Base-by-base conservation (phyloP, 2,888 invertebrate species). In the Drosophila ochracea region DNA sequence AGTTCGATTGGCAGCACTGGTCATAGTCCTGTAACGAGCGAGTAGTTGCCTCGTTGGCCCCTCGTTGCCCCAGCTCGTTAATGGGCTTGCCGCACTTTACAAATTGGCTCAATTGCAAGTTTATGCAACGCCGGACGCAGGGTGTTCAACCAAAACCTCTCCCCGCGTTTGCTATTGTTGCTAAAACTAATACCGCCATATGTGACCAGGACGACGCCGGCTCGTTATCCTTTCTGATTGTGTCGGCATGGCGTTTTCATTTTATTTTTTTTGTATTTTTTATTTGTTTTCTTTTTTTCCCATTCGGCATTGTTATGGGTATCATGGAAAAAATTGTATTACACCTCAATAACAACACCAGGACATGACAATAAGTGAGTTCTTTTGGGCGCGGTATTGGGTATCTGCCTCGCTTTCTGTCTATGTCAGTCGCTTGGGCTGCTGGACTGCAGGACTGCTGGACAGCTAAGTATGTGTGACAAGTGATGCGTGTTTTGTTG, bases 101-200 rank as follows among this genome's bases (percentile, higher is more conserved):
- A 93, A 93, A 93, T 93, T 93, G 93, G 92, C 92, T 93, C 93
- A 93, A 93, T 93, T 93, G 92, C 92, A 92, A 91, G 91, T 92
- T 93, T 92, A 92, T 92, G 91, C 89, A 90, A 89, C 84, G 90
- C 84, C 84, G 64, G 47, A 28, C 68, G 58, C 50, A 52, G 35
- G 19, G 41, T 50, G 33, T 35, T 30, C 49, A 50, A 25, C 37
- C 25, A 52, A 21, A 33, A 31, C 39, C 55, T 47, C 7, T 16
- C 21, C n/a, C 33, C 31, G 28, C 33, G 49, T 37, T 49, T 41
- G 76, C 53, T 67, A 76, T 81, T 80, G 82, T 82, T 76, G 71
- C 77, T 73, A 80, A 80, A 89, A 89, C 89, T 85, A 89, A 89
- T 85, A 83, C 91, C 89, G 82, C 86, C 92, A 92, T 89, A 91